These are phyloP conservation scores for Brachycybe producta DNA, from an alignment of 2,888 invertebrate species.

Conservation along the genomic window DNA sequence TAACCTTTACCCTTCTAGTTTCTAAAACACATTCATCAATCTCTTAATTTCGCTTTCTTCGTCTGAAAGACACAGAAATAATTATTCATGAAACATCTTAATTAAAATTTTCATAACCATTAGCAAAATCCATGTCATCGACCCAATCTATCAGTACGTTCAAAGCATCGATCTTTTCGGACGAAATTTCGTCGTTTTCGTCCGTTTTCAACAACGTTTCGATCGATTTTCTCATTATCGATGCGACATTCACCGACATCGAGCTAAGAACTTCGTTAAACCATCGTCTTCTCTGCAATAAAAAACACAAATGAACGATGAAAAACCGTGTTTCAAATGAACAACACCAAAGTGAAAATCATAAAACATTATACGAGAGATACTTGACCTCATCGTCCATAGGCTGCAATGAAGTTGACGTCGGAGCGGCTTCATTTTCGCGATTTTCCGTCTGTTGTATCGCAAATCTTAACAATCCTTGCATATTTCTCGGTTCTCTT, in stretches of 20 bases:
- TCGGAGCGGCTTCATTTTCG: conserved; percentile 43
- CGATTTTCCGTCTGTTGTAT: conserved; percentile 47
- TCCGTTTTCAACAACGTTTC: conserved; percentile 41
- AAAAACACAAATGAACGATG: conserved; percentile 6
- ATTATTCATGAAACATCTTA: too few species aligned
- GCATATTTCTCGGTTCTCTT: conserved; percentile 30
- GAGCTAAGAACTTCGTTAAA: conserved; percentile 55
- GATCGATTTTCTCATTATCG: conserved; percentile 50
- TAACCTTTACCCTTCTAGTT: too few species aligned
- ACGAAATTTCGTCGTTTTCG: conserved; percentile 41
- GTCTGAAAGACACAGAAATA: too few species aligned
- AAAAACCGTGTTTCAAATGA: neutral
- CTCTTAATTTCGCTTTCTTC: too few species aligned
- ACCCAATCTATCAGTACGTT: conserved; percentile 52
- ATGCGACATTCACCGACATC: conserved; percentile 54
- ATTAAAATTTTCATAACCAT: too few species aligned
- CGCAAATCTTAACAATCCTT: conserved; percentile 54
- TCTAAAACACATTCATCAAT: too few species aligned
- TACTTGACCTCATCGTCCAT: conserved; percentile 52
- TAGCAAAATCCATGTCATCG: conserved; percentile 64
- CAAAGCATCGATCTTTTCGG: conserved; percentile 49
- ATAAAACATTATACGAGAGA: neutral
- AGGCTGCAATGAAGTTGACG: conserved; percentile 39
- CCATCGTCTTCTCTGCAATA: conserved; percentile 51
- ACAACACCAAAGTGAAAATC: neutral